Percentiles rank a stretch among this genome's conserved stretches.
Evolutionary conservation across 2,797 vertebrate species (phyloP).

Genomic region (Onychomys leucogaster): DNA sequence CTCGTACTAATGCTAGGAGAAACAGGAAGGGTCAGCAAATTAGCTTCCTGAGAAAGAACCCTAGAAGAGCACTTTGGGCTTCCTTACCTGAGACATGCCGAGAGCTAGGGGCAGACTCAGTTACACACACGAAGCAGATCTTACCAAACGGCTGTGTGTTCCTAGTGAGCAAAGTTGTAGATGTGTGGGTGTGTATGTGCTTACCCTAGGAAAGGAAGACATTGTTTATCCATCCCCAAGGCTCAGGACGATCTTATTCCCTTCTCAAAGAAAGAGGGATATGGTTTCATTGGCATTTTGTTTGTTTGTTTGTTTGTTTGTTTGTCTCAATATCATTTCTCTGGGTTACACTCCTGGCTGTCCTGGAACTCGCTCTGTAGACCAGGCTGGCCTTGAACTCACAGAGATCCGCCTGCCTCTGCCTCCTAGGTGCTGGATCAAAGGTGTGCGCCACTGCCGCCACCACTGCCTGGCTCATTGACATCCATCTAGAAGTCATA

Average conservation of each 20-base stretch:
- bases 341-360: too few relatives aligned
- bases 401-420: too few relatives aligned
- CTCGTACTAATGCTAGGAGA: not conserved
- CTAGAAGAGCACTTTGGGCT: not conserved
- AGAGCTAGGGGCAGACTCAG: not conserved
- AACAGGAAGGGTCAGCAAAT: not conserved
- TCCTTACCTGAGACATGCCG: not conserved
- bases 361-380: too few relatives aligned
- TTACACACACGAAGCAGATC: not conserved
- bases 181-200: not conserved
- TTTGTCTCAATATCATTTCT: too few relatives aligned
- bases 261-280: not conserved
- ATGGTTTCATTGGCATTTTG: not conserved
- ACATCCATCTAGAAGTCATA: not conserved
- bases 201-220: not conserved
- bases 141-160: not conserved
- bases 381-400: too few relatives aligned
- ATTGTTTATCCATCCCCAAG: not conserved
- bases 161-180: not conserved
- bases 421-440: too few relatives aligned
- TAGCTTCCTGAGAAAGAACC: constrained; percentile 47
- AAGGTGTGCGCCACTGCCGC: too few relatives aligned
- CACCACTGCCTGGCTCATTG: not conserved
- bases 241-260: not conserved
- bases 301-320: not conserved